A percentile compares a stretch with the other conserved stretches of the same genome.
These are phyloP conservation scores for Linyphia triangularis DNA, from an alignment of 2,888 invertebrate species.

Conservation along the genomic window DNA sequence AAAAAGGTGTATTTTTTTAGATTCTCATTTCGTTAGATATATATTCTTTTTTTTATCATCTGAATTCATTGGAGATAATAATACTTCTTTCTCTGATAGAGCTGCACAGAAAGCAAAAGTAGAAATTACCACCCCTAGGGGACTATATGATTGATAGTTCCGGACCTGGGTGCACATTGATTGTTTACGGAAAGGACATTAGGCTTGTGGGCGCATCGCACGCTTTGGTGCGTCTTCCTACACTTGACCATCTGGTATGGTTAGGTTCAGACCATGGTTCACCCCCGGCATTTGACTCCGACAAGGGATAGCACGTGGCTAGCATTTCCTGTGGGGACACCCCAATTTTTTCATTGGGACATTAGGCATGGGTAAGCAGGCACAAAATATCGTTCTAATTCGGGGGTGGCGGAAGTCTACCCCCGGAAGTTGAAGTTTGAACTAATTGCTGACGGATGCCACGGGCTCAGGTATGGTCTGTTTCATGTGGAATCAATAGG, in stretches of 20 bases:
- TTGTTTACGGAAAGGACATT: not conserved
- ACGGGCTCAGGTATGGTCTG: constrained; percentile 23
- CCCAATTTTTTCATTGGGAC: constrained; percentile 30
- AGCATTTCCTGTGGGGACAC: constrained; percentile 21
- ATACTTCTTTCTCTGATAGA: too few species aligned
- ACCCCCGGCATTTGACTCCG: not conserved
- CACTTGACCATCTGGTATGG: constrained; percentile 51
- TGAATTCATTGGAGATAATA: too few species aligned
- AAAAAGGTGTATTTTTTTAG: too few species aligned
- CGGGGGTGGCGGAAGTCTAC: constrained; percentile 6
- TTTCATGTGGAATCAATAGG: not conserved
- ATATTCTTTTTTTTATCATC: too few species aligned
- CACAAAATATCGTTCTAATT: constrained; percentile 39
- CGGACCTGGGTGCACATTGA: not conserved
- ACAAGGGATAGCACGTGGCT: constrained; percentile 24
- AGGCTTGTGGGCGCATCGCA: not conserved
- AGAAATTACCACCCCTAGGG: not conserved
- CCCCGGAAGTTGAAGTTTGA: constrained; percentile 29
- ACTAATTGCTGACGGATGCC: constrained; percentile 40
- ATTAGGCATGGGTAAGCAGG: constrained; percentile 41
- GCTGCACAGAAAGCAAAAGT: not conserved
- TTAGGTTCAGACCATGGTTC: not conserved
- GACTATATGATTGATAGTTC: constrained; percentile 3
- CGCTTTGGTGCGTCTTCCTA: constrained; percentile 11
- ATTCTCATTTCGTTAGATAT: too few species aligned